Evolutionary conservation across 2,113 vertebrate genomes (phyloP).

Genomic region (Takifugu flavidus): DNA sequence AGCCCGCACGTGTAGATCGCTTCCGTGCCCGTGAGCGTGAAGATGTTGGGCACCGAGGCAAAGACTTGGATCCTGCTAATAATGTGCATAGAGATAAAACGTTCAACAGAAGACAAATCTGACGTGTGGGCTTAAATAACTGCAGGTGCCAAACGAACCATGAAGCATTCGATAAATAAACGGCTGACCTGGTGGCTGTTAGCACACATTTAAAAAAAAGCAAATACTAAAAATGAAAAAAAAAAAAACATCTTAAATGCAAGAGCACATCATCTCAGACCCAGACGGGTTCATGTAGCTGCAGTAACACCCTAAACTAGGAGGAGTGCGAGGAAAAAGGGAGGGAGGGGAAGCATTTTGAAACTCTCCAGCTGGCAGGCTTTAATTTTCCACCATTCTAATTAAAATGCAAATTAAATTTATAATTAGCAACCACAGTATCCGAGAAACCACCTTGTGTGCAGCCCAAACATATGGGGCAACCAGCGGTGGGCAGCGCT

Average conservation of each 20-base stretch:
- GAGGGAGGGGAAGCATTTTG: conserved; percentile 80
- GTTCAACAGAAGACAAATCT: conserved; percentile 22
- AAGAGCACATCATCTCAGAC: conserved; percentile 37
- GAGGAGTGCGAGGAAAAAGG: conserved; percentile 46
- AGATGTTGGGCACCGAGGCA: conserved; percentile 39
- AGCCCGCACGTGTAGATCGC: conserved; percentile 72
- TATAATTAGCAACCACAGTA: conserved; percentile 99
- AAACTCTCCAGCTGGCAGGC: conserved; percentile 99
- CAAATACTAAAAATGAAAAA: background rate
- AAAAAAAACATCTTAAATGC: conserved; percentile 38
- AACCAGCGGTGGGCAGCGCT: conserved; percentile 76
- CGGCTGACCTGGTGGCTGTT: background rate
- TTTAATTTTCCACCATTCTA: conserved; percentile 99
- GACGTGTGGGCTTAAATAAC: conserved; percentile 32
- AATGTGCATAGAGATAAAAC: conserved; percentile 4
- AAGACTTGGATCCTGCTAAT: conserved; percentile 37
- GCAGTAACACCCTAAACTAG: conserved; percentile 56
- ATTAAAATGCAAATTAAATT: conserved; percentile 99
- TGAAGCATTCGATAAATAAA: conserved; percentile 16
- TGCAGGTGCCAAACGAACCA: conserved; percentile 19
- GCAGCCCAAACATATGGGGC: conserved; percentile 94
- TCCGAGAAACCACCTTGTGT: conserved; percentile 96
- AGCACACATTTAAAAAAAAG: conserved; percentile 2
- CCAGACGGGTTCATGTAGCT: conserved; percentile 74
- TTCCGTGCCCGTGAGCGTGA: conserved; percentile 48